Evolutionary conservation across 1,140 invertebrate species (phyloP).

Genomic region (Thrips palmi): DNA sequence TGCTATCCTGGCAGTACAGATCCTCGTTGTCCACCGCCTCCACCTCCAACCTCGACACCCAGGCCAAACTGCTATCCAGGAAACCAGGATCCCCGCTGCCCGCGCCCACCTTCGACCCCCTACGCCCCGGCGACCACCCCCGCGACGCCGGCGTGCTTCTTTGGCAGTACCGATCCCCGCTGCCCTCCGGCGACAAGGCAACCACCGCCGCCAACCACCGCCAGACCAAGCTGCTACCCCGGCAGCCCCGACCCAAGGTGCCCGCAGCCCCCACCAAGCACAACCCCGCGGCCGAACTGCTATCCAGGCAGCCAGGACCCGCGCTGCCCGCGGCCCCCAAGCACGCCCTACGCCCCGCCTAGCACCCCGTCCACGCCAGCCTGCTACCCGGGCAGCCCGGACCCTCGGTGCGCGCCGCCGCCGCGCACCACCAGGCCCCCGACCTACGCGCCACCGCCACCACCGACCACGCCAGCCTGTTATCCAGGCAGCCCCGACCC

Average conservation of each 20-base stretch:
- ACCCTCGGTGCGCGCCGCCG: conserved; percentile 23
- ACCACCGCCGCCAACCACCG: conserved; percentile 10
- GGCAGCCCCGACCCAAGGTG: conserved; percentile 19
- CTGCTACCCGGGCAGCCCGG: conserved; percentile 34
- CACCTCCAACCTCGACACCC: too few relatives aligned
- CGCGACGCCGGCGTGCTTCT: conserved; percentile 25
- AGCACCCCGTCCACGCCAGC: conserved; percentile 16
- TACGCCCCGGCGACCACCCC: conserved; percentile 15
- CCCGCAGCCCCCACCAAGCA: conserved; percentile 13
- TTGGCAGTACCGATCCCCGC: conserved; percentile 27
- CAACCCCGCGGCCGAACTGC: conserved; percentile 7
- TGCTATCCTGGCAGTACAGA: conserved; percentile 24
- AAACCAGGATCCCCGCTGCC: conserved; percentile 10
- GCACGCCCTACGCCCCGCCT: conserved; percentile 13
- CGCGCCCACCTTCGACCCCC: conserved; percentile 11
- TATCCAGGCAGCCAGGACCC: conserved; percentile 20
- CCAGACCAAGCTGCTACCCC: conserved; percentile 15
- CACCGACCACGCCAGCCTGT: conserved; percentile 14
- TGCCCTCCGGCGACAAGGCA: too few relatives aligned
- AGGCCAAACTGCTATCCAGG: too few relatives aligned
- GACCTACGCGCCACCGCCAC: conserved; percentile 17
- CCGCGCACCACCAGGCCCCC: conserved; percentile 14
- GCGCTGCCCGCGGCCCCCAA: conserved; percentile 16
- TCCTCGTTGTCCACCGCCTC: too few relatives aligned
- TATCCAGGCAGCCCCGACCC: conserved; percentile 16